Conservation (phyloP, 2,888 invertebrate species). For the Arge pagana region DNA sequence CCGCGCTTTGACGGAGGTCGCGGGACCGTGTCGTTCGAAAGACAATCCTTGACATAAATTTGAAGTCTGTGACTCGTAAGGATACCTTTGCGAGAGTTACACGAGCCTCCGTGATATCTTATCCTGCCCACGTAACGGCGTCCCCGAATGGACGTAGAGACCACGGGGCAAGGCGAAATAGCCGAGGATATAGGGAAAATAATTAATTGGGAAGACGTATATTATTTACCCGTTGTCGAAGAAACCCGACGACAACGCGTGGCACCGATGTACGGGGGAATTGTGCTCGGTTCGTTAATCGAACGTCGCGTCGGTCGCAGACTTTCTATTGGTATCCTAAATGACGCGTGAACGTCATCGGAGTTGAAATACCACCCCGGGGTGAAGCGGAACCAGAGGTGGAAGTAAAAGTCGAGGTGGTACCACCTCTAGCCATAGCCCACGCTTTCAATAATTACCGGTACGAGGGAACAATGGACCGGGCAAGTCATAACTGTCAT, state of each 20-base stretch:
- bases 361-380: slow-evolving; percentile 32
- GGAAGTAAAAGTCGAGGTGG: slow-evolving; percentile 27
- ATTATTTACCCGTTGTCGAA: too few relatives aligned
- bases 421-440: slow-evolving; percentile 14
- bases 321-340: slow-evolving; percentile 43
- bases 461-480: slow-evolving; percentile 45
- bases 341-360: slow-evolving; percentile 32
- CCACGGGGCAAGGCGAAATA: slow-evolving; percentile 20
- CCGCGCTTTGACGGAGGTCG: too few relatives aligned
- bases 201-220: slow-evolving; percentile 28
- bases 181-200: slow-evolving; percentile 5
- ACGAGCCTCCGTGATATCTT: too few relatives aligned
- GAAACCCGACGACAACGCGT: too few relatives aligned
- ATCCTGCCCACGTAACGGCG: too few relatives aligned
- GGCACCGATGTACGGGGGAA: too few relatives aligned
- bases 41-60: too few relatives aligned
- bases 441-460: slow-evolving; percentile 43
- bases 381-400: slow-evolving; percentile 7
- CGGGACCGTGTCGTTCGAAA: too few relatives aligned
- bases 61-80: too few relatives aligned
- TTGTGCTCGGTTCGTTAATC: slow-evolving; percentile 1
- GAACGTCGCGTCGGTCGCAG: slow-evolving; percentile 36
- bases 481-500: slow-evolving; percentile 49
- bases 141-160: slow-evolving; percentile 38
- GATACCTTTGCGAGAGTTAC: too few relatives aligned